Conservation (phyloP, 2,888 invertebrate species). For the Zootermopsis nevadensis region DNA sequence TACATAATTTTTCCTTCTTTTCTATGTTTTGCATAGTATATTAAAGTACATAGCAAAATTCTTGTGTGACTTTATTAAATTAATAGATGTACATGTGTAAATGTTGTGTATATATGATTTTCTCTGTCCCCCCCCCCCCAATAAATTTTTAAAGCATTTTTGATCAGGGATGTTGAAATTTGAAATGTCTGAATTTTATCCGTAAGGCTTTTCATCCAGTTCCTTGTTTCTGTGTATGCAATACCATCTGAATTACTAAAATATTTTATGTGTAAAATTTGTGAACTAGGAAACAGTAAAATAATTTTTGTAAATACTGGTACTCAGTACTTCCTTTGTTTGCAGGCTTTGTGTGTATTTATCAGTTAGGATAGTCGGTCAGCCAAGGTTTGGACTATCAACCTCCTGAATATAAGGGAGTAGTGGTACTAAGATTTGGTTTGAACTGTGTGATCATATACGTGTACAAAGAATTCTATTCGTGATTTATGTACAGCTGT, state of each 20-base stretch:
- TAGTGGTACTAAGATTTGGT: too few species aligned
- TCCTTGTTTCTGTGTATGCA: background rate
- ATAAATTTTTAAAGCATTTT: background rate
- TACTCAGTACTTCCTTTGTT: too few species aligned
- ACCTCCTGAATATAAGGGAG: too few species aligned
- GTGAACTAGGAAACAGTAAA: slow-evolving; percentile 15
- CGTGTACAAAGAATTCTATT: too few species aligned
- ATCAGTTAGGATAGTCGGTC: too few species aligned
- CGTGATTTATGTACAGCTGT: background rate
- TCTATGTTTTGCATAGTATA: background rate
- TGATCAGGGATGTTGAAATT: background rate
- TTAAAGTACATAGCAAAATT: background rate
- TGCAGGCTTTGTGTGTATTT: too few species aligned
- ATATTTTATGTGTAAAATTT: background rate
- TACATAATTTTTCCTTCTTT: background rate
- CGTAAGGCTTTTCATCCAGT: background rate
- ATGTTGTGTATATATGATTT: background rate
- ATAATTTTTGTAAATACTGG: background rate
- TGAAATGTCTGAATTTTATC: background rate
- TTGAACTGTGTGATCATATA: too few species aligned
- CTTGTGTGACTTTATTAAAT: background rate
- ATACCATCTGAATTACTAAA: background rate
- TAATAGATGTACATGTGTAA: background rate
- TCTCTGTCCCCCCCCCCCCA: too few species aligned
- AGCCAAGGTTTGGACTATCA: too few species aligned